Percentiles rank a stretch among this genome's conserved stretches.
These are phyloP conservation scores for Carcharodon carcharias DNA, from an alignment of 2,797 vertebrate species.

Conservation along the genomic window DNA sequence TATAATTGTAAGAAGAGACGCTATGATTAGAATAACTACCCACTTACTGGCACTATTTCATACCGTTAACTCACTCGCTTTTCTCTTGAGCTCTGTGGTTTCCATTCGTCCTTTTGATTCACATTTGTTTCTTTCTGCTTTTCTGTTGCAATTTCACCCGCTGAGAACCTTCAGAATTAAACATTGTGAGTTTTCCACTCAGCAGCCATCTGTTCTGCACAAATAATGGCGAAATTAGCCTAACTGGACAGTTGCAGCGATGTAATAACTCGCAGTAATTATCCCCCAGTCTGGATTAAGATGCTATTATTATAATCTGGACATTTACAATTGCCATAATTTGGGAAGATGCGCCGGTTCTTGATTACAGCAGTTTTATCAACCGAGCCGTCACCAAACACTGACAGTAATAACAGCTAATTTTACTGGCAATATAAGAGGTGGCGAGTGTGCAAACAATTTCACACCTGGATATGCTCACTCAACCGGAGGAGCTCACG, in stretches of 20 bases:
- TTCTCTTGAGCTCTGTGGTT: not conserved
- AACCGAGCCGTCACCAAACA: constrained; percentile 99
- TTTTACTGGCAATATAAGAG: constrained; percentile 99
- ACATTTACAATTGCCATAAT: constrained; percentile 99
- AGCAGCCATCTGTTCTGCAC: constrained; percentile 83
- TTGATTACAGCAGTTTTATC: constrained; percentile 97
- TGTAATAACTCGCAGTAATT: constrained; percentile 99
- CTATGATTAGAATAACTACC: not conserved
- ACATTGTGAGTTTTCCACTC: constrained; percentile 95
- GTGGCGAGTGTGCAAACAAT: constrained; percentile 98
- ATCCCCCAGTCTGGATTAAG: constrained; percentile 98
- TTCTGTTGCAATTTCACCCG: constrained; percentile 78
- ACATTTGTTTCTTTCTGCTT: constrained; percentile 58
- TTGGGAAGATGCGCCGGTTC: constrained; percentile 99
- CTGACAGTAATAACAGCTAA: constrained; percentile 99
- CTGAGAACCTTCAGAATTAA: constrained; percentile 91
- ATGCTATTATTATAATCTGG: constrained; percentile 99
- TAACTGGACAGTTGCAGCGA: constrained; percentile 96
- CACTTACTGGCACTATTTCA: not conserved
- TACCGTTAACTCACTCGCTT: not conserved
- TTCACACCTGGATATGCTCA: constrained; percentile 99
- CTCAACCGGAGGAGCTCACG: constrained; percentile 61
- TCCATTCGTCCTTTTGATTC: constrained; percentile 46
- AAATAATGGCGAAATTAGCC: constrained; percentile 97
- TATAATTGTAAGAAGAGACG: not conserved